Conservation (phyloP, 2,888 invertebrate genomes). For the Oasisia sp. region DNA sequence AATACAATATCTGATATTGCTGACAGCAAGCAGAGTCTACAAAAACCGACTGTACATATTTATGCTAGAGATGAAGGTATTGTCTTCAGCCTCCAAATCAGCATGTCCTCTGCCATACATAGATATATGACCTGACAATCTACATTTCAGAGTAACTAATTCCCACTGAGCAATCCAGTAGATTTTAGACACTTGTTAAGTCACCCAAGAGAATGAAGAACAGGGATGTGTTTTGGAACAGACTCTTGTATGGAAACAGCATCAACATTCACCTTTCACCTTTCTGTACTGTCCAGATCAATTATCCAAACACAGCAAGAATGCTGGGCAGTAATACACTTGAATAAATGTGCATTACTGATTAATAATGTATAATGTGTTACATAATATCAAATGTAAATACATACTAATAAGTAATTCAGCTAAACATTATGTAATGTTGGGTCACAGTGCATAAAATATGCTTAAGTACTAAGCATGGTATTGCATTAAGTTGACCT, state of each 20-base stretch:
- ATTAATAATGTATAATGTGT: not conserved
- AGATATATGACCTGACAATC: not conserved
- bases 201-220: not conserved
- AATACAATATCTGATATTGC: no score
- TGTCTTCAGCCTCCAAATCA: not conserved
- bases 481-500: not conserved
- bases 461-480: not conserved
- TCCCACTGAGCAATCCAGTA: not conserved
- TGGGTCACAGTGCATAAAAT: not conserved
- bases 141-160: not conserved
- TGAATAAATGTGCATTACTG: not conserved
- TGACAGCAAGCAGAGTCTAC: not conserved
- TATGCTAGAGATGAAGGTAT: no score
- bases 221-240: not conserved
- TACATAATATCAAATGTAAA: not conserved
- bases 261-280: not conserved
- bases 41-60: not conserved
- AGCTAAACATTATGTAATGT: not conserved
- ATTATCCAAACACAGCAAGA: not conserved
- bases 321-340: not conserved
- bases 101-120: not conserved
- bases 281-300: not conserved
- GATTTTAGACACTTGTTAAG: not conserved
- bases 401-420: not conserved
- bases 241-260: not conserved